Conservation (phyloP, 2,797 vertebrate species). For the Oryzias dopingdopingensis region DNA sequence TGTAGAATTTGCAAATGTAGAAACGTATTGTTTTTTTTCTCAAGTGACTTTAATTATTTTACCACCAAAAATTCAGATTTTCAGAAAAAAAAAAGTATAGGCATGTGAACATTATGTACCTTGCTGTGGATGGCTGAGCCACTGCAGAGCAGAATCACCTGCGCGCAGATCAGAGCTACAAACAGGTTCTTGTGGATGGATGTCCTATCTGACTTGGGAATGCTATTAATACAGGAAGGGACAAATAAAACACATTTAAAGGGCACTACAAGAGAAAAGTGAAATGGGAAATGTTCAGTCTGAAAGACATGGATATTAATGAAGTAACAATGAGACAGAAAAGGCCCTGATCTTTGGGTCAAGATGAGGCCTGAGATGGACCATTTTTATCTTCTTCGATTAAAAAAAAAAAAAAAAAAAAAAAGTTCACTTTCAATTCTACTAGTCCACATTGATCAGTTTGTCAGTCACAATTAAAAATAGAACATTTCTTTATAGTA, state of each 20-base stretch:
- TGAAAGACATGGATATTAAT: not conserved
- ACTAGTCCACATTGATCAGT: no score
- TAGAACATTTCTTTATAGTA: no score
- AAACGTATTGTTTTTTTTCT: no score
- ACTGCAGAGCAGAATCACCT: constrained; percentile 82
- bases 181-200: constrained; percentile 84
- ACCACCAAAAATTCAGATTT: no score
- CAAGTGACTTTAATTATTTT: no score
- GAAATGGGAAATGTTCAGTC: not conserved
- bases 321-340: not conserved
- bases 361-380: no score
- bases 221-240: constrained; percentile 57
- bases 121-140: constrained; percentile 79
- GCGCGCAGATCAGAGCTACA: constrained; percentile 77
- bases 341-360: not conserved
- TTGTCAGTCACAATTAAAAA: no score
- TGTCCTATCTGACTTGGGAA: constrained; percentile 81
- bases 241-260: not conserved
- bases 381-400: no score
- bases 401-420: no score
- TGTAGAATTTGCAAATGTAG: no score
- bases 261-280: not conserved
- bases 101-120: constrained; percentile 50
- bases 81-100: no score
- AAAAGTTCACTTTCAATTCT: no score